Base-by-base conservation (phyloP, 2,797 vertebrate genomes). In the Acanthornis magna region DNA sequence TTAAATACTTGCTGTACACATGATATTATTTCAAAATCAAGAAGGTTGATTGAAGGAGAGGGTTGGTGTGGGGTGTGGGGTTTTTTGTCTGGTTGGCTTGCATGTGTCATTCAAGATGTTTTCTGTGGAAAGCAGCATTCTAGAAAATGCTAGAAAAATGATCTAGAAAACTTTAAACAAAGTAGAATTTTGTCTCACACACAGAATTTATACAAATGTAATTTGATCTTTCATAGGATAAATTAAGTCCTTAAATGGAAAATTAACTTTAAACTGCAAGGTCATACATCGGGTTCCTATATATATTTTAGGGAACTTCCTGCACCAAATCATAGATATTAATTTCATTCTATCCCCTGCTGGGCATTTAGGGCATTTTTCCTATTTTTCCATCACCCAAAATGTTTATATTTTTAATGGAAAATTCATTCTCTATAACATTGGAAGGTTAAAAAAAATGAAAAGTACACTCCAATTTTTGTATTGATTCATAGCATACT, bases 51-150 rank as follows among this genome's bases (percentile, higher is more conserved):
- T 78, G 42, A 82, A 78, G 11, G 4, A 61, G 38, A 76, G 7
- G 1, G 7, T 34, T 79, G 14, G 3, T 74, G 38, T 27, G 13
- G 4, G 2, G 2, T 54, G 17, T 57, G n/a, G 1, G 3, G 0
- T n/a, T 45, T 58, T 90, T 74, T 55, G 4, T 22, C 30, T 61
- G 11, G 5, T 74, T 75, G 16, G 8, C 68, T 93, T 68, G 30
- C 9, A 18, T 22, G 25, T 51, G 7, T 68, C 23, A 43, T 32
- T 89, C 29, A 32, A 88, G 19, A 47, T 36, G 5, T 14, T 72
- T 30, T 67, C 26, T 45, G 12, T 78, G 45, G 29, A 76, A 88
- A 85, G 34, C 1, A 67, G 3, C 14, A 60, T 72, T 87, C 43
- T 43, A 79, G 25, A n/a, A 72, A 68, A 62, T 34, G 9, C 3